Evolutionary conservation across 2,888 invertebrate species (phyloP).

Genomic region (Zeuzera pyrina): DNA sequence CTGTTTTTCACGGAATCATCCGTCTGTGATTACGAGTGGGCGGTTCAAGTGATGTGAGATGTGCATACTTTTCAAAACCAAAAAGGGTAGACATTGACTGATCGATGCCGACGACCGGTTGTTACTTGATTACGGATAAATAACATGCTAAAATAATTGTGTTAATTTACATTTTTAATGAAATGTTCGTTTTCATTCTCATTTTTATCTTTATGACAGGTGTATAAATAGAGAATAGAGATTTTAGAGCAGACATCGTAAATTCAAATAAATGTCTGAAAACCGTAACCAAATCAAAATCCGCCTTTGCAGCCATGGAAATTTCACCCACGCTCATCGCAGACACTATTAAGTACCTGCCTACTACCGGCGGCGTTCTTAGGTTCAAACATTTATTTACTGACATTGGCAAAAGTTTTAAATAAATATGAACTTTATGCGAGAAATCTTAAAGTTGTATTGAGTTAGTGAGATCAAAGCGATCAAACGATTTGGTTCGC

Average conservation of each 20-base stretch:
- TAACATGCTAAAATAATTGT: conserved; percentile 18
- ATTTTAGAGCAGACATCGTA: too few species aligned
- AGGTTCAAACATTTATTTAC: conserved; percentile 25
- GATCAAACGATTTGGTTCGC: conserved; percentile 23
- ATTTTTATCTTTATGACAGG: too few species aligned
- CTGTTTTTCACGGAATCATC: conserved; percentile 31
- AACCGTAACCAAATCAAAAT: conserved; percentile 34
- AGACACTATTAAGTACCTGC: conserved; percentile 42
- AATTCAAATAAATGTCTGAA: conserved; percentile 27
- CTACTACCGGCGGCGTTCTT: conserved; percentile 27
- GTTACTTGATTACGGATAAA: too few species aligned
- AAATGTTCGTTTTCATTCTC: too few species aligned
- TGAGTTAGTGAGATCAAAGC: conserved; percentile 16
- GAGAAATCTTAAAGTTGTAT: conserved; percentile 16
- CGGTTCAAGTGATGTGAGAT: too few species aligned
- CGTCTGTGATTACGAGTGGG: conserved; percentile 21
- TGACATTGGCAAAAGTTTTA: conserved; percentile 18
- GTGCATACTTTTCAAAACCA: conserved; percentile 30
- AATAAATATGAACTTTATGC: conserved; percentile 23
- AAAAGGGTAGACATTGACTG: conserved; percentile 30
- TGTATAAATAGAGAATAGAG: too few species aligned
- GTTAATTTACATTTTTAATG: conserved; percentile 16
- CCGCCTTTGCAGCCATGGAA: too few species aligned
- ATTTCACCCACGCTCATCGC: conserved; percentile 42
- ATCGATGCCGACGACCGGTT: conserved; percentile 18